phyloP scores from a whole-genome alignment of 2,113 vertebrate species.

The human region GRCh38 chr7:90200001-90200500 shows the following conservation, averaged over 20 bases:
- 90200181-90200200: not conserved
- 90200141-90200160: not conserved
- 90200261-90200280: not conserved
- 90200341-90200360: not conserved
- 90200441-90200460: slow-evolving; percentile 41
- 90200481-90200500: not conserved
- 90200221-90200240: not conserved
- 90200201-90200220: not conserved
- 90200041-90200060: not conserved
- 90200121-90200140: not conserved
- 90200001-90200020: not conserved
- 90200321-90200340: slow-evolving; percentile 1
- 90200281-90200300: slow-evolving; percentile 34
- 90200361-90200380: not conserved
- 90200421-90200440: slow-evolving; percentile 14
- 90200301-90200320: slow-evolving; percentile 13
- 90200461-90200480: not conserved
- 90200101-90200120: not conserved
- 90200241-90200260: slow-evolving; percentile 23
- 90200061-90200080: not conserved
- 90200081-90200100: slow-evolving; percentile 20
- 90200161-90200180: not conserved
- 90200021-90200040: not conserved
- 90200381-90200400: slow-evolving; percentile 19
- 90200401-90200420: not conserved